These are phyloP conservation scores for Leucoraja ocellata DNA, from an alignment of 2,797 vertebrate species.

Conservation along the genomic window DNA sequence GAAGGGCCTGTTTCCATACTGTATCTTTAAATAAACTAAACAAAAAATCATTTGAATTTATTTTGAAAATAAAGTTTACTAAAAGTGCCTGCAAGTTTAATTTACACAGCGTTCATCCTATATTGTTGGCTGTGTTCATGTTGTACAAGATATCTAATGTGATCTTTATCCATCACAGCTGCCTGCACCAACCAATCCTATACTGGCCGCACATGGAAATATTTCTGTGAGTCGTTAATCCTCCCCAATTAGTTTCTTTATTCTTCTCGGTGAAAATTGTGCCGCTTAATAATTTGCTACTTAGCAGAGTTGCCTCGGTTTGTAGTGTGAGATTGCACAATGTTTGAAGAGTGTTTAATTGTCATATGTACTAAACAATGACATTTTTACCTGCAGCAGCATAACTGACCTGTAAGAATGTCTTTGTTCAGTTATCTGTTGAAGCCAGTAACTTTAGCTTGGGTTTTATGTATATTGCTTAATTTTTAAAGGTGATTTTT, in stretches of 20 bases:
- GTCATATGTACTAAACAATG: too few relatives aligned
- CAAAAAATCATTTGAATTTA: too few relatives aligned
- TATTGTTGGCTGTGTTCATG: background rate
- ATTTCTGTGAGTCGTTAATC: conserved; percentile 69
- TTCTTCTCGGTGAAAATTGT: background rate
- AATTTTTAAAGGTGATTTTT: background rate
- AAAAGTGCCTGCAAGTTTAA: background rate
- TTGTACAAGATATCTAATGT: background rate
- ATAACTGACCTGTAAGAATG: too few relatives aligned
- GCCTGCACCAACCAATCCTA: conserved; percentile 71
- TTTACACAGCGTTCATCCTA: background rate
- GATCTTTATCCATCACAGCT: conserved; percentile 57
- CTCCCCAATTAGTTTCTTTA: background rate
- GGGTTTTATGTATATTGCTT: background rate
- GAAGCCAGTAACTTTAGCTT: too few relatives aligned
- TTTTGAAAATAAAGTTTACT: too few relatives aligned
- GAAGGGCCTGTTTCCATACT: too few relatives aligned
- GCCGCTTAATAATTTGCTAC: background rate
- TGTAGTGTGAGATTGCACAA: background rate
- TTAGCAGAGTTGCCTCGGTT: background rate
- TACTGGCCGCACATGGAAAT: conserved; percentile 78
- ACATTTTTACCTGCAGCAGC: too few relatives aligned
- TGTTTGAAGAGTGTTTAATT: too few relatives aligned
- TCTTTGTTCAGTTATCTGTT: too few relatives aligned
- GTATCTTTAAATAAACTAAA: too few relatives aligned